These are phyloP conservation scores for Poecilia velifera DNA, from an alignment of 2,797 vertebrate species.

Conservation along the genomic window DNA sequence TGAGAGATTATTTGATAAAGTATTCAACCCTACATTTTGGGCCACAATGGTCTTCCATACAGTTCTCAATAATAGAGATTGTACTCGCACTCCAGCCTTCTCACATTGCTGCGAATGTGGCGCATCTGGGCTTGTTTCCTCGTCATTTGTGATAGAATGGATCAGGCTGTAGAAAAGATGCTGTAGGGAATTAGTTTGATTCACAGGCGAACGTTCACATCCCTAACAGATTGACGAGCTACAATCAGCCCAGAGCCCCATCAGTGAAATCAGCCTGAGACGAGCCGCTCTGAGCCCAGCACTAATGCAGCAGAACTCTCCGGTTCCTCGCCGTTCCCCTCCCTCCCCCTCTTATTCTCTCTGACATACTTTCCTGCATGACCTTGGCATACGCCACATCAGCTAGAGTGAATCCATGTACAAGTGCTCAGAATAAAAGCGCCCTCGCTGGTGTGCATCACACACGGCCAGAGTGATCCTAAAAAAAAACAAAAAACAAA, in stretches of 20 bases:
- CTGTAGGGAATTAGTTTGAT: slow-evolving; percentile 68
- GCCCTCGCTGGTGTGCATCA: not conserved
- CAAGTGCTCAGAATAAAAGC: slow-evolving; percentile 6
- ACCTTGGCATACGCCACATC: slow-evolving; percentile 71
- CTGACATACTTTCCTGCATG: slow-evolving; percentile 73
- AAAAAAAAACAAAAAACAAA: slow-evolving; percentile 7
- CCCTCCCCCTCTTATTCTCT: slow-evolving; percentile 44
- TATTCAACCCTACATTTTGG: not conserved
- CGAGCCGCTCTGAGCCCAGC: slow-evolving; percentile 48
- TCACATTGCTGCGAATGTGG: slow-evolving; percentile 51
- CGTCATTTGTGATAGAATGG: slow-evolving; percentile 53
- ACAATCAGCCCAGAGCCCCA: slow-evolving; percentile 62
- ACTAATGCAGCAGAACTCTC: slow-evolving; percentile 60
- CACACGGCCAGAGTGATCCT: slow-evolving; percentile 17
- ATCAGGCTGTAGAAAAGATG: slow-evolving; percentile 48
- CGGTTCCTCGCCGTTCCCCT: slow-evolving; percentile 54
- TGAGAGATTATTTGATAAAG: not conserved
- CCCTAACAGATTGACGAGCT: slow-evolving; percentile 66
- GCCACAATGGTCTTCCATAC: not conserved
- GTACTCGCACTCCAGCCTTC: slow-evolving; percentile 28
- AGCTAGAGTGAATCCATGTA: slow-evolving; percentile 49
- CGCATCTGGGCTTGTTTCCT: slow-evolving; percentile 66
- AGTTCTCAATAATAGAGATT: slow-evolving; percentile 26
- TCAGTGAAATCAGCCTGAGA: slow-evolving; percentile 67
- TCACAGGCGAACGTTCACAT: slow-evolving; percentile 62